A percentile compares a stretch with the other conserved stretches of the same genome.
phyloP scores from a whole-genome alignment of 2,113 vertebrate species.

The Phalacrocorax brasilianus region DNA sequence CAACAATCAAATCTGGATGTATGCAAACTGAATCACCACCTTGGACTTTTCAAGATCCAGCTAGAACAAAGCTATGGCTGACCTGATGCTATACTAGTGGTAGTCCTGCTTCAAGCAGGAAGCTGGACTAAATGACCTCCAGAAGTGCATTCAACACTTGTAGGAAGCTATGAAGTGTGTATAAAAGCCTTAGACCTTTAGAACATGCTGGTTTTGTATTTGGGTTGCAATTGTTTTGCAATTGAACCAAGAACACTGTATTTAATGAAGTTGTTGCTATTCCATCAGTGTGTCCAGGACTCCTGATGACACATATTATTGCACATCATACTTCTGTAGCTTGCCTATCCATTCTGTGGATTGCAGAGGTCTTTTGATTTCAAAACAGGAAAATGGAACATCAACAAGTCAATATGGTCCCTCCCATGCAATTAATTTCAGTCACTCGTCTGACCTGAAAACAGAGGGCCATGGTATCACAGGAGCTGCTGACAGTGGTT shows the following conservation, averaged over 20 bases:
- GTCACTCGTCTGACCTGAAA: background rate
- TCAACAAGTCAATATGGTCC: background rate
- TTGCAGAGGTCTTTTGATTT: slow-evolving; percentile 33
- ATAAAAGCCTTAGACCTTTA: background rate
- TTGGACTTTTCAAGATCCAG: background rate
- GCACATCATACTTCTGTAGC: background rate
- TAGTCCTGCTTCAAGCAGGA: background rate
- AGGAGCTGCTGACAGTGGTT: background rate
- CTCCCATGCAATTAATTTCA: slow-evolving; percentile 33
- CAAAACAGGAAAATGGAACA: slow-evolving; percentile 15
- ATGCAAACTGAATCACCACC: background rate
- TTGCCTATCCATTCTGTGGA: background rate
- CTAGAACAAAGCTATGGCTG: background rate
- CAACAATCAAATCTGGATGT: background rate
- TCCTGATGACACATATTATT: background rate
- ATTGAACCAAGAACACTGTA: background rate
- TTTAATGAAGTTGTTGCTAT: background rate
- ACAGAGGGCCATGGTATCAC: background rate
- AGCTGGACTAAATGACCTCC: background rate
- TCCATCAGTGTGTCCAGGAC: background rate
- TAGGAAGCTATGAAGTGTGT: background rate
- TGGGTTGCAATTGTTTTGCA: background rate
- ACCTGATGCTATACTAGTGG: background rate
- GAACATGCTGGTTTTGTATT: background rate
- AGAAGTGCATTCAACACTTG: background rate